phyloP scores from a whole-genome alignment of 1,140 invertebrate genomes.

The Psix sp. region DNA sequence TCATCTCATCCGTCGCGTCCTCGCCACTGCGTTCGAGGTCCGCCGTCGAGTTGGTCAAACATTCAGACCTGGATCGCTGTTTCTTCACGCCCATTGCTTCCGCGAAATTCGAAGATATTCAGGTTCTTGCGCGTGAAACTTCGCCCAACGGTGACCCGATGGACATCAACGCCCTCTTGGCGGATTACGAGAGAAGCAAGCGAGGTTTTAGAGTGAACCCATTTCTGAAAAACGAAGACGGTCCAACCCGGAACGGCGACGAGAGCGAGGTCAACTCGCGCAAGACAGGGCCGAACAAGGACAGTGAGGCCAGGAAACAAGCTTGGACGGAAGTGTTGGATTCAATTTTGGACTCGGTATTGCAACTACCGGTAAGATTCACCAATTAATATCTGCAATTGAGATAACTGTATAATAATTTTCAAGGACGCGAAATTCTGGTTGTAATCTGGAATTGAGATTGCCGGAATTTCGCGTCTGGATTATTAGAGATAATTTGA shows the following conservation, averaged over 20 bases:
- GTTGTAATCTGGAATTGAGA: slow-evolving; percentile 44
- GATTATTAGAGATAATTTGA: slow-evolving; percentile 63
- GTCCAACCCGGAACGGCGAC: slow-evolving; percentile 75
- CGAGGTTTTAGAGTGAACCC: slow-evolving; percentile 76
- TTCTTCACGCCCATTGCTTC: slow-evolving; percentile 15
- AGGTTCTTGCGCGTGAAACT: slow-evolving; percentile 6
- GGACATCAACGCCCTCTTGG: slow-evolving; percentile 78
- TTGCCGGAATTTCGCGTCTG: slow-evolving; percentile 48
- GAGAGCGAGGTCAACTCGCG: slow-evolving; percentile 86
- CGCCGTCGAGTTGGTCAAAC: slow-evolving; percentile 23
- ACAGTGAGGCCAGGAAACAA: slow-evolving; percentile 81
- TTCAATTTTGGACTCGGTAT: slow-evolving; percentile 77
- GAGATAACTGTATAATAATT: slow-evolving; percentile 40
- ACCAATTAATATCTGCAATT: slow-evolving; percentile 9
- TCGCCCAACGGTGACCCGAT: slow-evolving; percentile 23
- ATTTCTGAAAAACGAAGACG: slow-evolving; percentile 63
- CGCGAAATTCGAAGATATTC: slow-evolving; percentile 7
- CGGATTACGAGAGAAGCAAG: slow-evolving; percentile 81
- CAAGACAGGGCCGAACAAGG: slow-evolving; percentile 85
- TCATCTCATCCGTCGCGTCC: slow-evolving; percentile 17
- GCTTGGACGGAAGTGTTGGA: slow-evolving; percentile 82
- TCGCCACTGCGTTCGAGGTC: slow-evolving; percentile 34
- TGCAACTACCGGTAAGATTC: slow-evolving; percentile 67
- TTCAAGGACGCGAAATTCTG: slow-evolving; percentile 21
- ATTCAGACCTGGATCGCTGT: slow-evolving; percentile 6